Base-by-base conservation (phyloP, 2,113 vertebrate genomes). In the Bos javanicus region DNA sequence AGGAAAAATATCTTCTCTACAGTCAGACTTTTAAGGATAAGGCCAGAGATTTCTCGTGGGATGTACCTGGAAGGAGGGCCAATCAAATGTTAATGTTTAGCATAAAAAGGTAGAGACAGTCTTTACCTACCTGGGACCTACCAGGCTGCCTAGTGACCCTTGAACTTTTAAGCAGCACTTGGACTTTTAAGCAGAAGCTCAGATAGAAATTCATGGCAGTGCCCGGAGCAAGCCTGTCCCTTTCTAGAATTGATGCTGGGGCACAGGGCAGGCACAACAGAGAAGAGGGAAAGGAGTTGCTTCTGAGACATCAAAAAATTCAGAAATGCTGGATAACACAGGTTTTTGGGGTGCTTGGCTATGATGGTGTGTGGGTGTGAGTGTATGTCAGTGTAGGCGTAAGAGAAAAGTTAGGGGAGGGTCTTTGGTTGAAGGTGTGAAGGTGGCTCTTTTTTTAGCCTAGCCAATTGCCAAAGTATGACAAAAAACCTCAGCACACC, bases 11-110 rank as follows among this genome's bases (percentile, higher is more conserved):
- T 46, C n/a, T 95, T 88, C 46, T 54, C 3, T 59, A 78, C 60
- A 85, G 23, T 33, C 71, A 13, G 64, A 33, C 12, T 96, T 98
- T 94, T 39, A 39, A 91, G 82, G 82, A 97, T 84, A 67, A 71
- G 7, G 10, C 11, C 33, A 13, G 86, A 14, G 56, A 74, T 67
- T 64, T 50, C 43, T 67, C 52, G 13, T 21, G 39, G 80, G 43
- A 88, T 17, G 26, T 52, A 12, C 26, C 23, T n/a, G 33, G 67
- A 94, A 92, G 50, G 25, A 71, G 17, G 16, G 21, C 30, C 74
- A 89, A 74, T 52, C 30, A 88, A 95, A 71, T 36, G n/a, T 46
- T 76, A 67, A 36, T 25, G 26, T 93, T 88, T 60, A 83, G 50
- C 17, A 39, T 50, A 50, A 59, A 82, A 95, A 23, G 78, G 7